Conservation (phyloP, 2,888 invertebrate genomes). For the Anodontia alba region DNA sequence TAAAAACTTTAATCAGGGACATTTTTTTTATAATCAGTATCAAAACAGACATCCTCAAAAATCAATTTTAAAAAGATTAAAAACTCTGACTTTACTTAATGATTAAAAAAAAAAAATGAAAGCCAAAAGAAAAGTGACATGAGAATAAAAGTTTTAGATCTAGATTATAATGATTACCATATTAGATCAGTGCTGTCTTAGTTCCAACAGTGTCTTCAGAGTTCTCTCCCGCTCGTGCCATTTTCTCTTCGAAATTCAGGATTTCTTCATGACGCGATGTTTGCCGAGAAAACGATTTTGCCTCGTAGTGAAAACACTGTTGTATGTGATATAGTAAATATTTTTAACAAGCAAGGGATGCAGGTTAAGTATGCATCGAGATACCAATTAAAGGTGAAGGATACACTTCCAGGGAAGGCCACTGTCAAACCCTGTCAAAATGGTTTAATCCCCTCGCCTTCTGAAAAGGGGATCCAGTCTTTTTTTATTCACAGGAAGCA, state of each 20-base stretch:
- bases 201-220: slow-evolving; percentile 8
- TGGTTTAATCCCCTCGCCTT: no score
- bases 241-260: background rate
- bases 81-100: no score
- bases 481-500: no score
- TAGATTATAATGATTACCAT: slow-evolving; percentile 13
- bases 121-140: no score
- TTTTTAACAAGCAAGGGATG: background rate
- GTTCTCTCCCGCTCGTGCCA: background rate
- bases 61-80: no score
- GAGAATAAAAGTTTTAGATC: background rate
- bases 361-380: background rate
- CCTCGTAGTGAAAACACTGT: slow-evolving; percentile 1
- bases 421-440: no score
- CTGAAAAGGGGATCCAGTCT: no score
- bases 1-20: no score
- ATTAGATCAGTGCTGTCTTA: background rate
- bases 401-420: no score
- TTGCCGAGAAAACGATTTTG: background rate
- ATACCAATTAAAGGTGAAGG: background rate
- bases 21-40: no score
- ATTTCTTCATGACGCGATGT: background rate
- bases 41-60: no score
- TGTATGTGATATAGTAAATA: background rate
- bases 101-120: no score